These are phyloP conservation scores for Caradrina clavipalpis DNA, from an alignment of 2,888 invertebrate species.

Conservation along the genomic window DNA sequence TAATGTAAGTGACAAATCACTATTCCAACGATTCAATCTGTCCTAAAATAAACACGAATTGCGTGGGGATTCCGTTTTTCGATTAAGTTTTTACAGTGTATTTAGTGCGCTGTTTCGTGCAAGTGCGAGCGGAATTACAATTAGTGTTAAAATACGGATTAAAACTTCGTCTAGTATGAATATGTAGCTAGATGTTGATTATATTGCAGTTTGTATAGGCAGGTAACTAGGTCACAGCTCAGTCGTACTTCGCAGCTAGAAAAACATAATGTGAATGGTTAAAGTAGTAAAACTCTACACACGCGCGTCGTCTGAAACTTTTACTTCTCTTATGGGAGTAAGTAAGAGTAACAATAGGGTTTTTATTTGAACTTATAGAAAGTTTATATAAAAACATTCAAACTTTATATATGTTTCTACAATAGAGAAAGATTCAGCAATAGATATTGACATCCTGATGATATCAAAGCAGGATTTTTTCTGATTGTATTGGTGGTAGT, in stretches of 20 bases:
- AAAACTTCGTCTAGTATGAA: slow-evolving; percentile 34
- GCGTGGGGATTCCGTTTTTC: slow-evolving; percentile 32
- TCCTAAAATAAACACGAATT: slow-evolving; percentile 40
- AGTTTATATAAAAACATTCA: too few species aligned
- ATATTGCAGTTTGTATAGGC: slow-evolving; percentile 45
- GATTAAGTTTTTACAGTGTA: slow-evolving; percentile 38
- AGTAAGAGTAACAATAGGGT: neutral
- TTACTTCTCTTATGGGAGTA: neutral
- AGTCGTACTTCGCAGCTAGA: slow-evolving; percentile 1
- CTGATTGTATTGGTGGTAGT: too few species aligned
- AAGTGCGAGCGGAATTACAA: slow-evolving; percentile 28
- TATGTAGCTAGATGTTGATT: slow-evolving; percentile 49
- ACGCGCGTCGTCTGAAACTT: neutral
- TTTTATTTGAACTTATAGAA: neutral
- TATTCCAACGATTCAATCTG: slow-evolving; percentile 40
- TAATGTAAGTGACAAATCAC: slow-evolving; percentile 37
- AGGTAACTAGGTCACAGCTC: slow-evolving; percentile 45
- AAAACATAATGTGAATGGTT: slow-evolving; percentile 29
- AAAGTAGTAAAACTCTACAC: slow-evolving; percentile 17
- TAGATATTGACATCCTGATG: too few species aligned
- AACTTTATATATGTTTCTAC: too few species aligned
- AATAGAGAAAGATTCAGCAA: too few species aligned
- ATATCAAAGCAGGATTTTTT: too few species aligned
- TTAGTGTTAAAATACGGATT: slow-evolving; percentile 37
- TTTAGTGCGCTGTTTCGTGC: slow-evolving; percentile 24